Base-by-base conservation (phyloP, 2,888 invertebrate species). In the Epistrophe eligans region DNA sequence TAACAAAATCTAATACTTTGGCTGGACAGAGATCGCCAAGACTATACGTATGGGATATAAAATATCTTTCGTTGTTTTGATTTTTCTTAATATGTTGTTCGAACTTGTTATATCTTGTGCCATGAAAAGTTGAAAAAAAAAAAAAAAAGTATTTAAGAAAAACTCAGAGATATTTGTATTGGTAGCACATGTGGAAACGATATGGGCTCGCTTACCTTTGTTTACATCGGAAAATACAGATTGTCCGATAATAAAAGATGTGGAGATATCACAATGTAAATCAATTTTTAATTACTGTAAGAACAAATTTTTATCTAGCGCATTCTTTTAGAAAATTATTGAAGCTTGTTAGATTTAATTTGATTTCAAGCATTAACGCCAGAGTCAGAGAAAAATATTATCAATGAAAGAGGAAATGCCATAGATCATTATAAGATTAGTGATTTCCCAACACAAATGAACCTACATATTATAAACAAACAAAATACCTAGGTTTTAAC, bases 1-100 rank as follows among this genome's bases (percentile, higher is more conserved):
- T 79, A 79, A 79, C 76, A 76, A 45, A 66, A 79, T 84, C 76
- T 79, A 50, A 24, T 10, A 7, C 35, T 17, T 50, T 35, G 43
- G 43, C 40, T 48, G 79, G 70, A 77, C 73, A 24, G 57, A 57
- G 38, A 77, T 66, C 45, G 48, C 72, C 72, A 72, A 72, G 77
- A 57, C 67, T 45, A 52, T 55, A 15, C 13, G 8, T 13, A 17
- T 10, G 15, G 60, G 62, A 55, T 70, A 83, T 79, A 79, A 84
- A 84, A 64, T 74, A 64, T 84, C 19, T 76, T 62, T 79, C 7
- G 13, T 58, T 64, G 19, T 32, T 57, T n/a, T 58, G 35, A n/a
- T 45, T 17, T 79, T 55, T 38, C 0, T 40, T 13, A 45, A 45
- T 32, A 32, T 71, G 62, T 32, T 19, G 17, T 35, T 62, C 38